These are phyloP conservation scores for Hetaerina titia DNA, from an alignment of 2,888 invertebrate genomes.

Conservation along the genomic window DNA sequence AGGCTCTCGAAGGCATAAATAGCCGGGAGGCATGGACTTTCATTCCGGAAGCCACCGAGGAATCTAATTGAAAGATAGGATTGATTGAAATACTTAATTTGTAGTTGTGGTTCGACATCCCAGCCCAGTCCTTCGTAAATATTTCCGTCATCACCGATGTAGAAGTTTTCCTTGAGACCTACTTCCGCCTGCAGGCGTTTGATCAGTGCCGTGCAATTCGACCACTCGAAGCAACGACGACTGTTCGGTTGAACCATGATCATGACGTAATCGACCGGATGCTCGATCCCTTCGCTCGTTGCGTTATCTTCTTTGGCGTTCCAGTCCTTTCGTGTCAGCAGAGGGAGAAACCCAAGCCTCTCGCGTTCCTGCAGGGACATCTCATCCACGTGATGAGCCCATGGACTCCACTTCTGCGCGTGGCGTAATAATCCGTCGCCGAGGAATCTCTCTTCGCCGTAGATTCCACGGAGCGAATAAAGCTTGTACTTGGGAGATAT, in stretches of 20 bases:
- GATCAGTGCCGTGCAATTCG: neutral
- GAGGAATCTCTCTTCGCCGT: neutral
- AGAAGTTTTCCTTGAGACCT: neutral
- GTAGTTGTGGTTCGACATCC: neutral
- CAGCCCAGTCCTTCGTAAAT: neutral
- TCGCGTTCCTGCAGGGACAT: neutral
- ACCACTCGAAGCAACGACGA: neutral
- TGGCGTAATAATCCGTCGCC: neutral
- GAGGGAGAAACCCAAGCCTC: neutral
- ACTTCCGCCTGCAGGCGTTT: neutral
- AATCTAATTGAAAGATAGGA: too few relatives aligned
- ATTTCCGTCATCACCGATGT: neutral
- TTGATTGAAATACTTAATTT: too few relatives aligned
- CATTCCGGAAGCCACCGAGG: too few relatives aligned
- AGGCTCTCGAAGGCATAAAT: too few relatives aligned
- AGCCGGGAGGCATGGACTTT: too few relatives aligned
- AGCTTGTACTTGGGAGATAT: neutral
- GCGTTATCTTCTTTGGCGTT: neutral
- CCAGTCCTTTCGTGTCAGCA: neutral
- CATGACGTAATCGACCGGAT: neutral
- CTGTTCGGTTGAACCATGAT: neutral
- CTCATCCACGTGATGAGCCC: neutral
- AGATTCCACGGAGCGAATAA: neutral
- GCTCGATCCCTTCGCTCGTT: too few relatives aligned
- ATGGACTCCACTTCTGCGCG: neutral